Evolutionary conservation across 2,113 vertebrate genomes (phyloP).

Genomic region (Mobula hypostoma): DNA sequence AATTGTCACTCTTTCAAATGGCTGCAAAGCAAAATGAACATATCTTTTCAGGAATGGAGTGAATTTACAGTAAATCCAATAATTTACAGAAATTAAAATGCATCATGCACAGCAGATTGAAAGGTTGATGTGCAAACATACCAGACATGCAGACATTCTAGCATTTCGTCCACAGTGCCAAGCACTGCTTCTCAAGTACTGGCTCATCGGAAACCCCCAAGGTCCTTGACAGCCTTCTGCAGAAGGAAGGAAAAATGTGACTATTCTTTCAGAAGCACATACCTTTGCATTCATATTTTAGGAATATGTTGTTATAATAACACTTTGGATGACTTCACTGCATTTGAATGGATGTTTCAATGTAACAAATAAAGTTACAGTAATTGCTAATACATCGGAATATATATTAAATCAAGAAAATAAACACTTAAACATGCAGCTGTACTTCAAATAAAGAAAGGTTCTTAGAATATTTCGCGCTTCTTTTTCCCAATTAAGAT

Average conservation of each 20-base stretch:
- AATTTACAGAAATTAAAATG: conserved; percentile 3
- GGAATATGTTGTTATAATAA: not conserved
- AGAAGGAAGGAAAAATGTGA: conserved; percentile 40
- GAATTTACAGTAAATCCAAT: not conserved
- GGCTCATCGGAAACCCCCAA: conserved; percentile 90
- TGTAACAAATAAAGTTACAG: too few species aligned
- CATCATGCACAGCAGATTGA: not conserved
- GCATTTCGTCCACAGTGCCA: conserved; percentile 88
- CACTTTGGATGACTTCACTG: not conserved
- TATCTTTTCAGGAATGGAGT: not conserved
- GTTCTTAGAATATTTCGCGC: not conserved
- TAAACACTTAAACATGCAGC: not conserved
- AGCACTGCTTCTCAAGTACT: conserved; percentile 65
- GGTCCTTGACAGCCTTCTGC: conserved; percentile 56
- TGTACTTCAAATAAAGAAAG: not conserved
- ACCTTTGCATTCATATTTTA: not conserved
- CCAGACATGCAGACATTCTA: conserved; percentile 96
- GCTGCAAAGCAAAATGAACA: conserved; percentile 61
- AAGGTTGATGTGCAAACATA: conserved; percentile 51
- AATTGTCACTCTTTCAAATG: conserved; percentile 66
- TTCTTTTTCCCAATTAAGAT: not conserved
- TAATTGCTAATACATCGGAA: not conserved
- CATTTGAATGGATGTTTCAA: too few species aligned
- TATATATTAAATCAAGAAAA: not conserved
- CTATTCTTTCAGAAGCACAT: not conserved